These are phyloP conservation scores for Pelobates fuscus DNA, from an alignment of 2,113 vertebrate species.

Conservation along the genomic window DNA sequence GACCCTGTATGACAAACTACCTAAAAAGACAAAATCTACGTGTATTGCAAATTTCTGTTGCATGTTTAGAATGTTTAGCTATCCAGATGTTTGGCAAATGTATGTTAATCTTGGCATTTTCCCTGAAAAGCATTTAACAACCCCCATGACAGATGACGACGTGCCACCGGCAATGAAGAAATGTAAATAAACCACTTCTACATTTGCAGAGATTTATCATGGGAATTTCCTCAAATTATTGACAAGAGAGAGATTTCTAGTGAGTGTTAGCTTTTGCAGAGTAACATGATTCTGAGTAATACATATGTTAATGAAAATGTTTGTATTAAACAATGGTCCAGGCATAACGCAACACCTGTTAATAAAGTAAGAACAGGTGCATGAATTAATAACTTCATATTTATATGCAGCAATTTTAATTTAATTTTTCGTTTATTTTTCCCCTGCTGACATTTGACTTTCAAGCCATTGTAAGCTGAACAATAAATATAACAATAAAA, in stretches of 20 bases:
- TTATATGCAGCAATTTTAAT: neutral
- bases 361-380: conserved; percentile 19
- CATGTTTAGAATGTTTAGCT: neutral
- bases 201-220: neutral
- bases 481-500: too few relatives aligned
- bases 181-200: conserved; percentile 19
- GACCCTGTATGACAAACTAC: too few relatives aligned
- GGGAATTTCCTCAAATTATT: neutral
- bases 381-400: conserved; percentile 12
- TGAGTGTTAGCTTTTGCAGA: neutral
- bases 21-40: too few relatives aligned
- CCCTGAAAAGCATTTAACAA: neutral
- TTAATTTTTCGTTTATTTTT: too few relatives aligned
- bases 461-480: too few relatives aligned
- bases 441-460: too few relatives aligned
- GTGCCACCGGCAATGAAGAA: conserved; percentile 12
- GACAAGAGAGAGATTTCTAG: neutral
- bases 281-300: too few relatives aligned
- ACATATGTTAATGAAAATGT: conserved; percentile 26
- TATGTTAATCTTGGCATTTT: neutral
- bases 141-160: neutral
- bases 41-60: neutral
- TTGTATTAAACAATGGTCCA: conserved; percentile 17
- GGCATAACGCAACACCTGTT: neutral
- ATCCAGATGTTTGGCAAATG: neutral